phyloP scores from a whole-genome alignment of 2,888 invertebrate genomes.

The Coecobrya sp. region DNA sequence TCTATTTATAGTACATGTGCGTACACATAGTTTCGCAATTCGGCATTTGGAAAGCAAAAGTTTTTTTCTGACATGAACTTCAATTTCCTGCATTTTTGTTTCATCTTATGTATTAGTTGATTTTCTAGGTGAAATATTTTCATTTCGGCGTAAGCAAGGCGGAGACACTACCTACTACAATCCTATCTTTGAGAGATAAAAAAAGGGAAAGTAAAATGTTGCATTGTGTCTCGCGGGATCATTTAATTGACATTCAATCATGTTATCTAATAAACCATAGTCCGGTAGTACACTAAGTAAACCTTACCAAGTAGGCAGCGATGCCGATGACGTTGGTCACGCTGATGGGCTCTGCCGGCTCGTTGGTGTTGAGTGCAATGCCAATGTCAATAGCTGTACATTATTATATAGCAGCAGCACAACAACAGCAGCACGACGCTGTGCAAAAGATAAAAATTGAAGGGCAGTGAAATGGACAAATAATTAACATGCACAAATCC shows the following conservation, averaged over 20 bases:
- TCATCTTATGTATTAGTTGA: not conserved
- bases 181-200: not conserved
- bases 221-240: not conserved
- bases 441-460: constrained; percentile 54
- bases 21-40: constrained; percentile 9
- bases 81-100: constrained; percentile 31
- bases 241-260: constrained; percentile 28
- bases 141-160: not conserved
- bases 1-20: not conserved
- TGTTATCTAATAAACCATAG: not conserved
- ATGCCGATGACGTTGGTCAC: not conserved
- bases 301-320: not conserved
- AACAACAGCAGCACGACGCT: not conserved
- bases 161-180: not conserved
- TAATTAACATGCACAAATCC: constrained; percentile 67
- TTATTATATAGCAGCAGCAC: not conserved
- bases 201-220: constrained; percentile 4
- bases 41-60: not conserved
- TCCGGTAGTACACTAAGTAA: too few relatives aligned
- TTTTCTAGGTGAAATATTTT: not conserved
- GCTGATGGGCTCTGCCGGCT: not conserved
- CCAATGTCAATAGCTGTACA: constrained; percentile 64
- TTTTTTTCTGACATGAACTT: constrained; percentile 27
- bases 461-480: constrained; percentile 64
- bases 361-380: constrained; percentile 67